phyloP scores from a whole-genome alignment of 2,113 vertebrate genomes.

The Apteryx owenii region DNA sequence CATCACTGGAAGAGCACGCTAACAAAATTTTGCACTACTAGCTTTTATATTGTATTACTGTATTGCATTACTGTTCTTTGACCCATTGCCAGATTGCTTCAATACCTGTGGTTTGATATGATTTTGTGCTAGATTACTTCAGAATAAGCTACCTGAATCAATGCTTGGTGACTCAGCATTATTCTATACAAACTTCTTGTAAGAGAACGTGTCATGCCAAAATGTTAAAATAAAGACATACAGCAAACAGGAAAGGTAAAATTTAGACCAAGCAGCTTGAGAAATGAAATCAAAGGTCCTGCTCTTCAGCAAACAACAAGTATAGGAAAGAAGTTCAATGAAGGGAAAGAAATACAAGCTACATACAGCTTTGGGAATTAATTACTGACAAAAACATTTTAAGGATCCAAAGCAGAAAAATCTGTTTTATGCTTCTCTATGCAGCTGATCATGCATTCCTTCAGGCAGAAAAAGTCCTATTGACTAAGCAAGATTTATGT shows the following conservation, averaged over 20 bases:
- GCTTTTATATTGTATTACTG: not conserved
- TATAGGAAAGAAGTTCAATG: not conserved
- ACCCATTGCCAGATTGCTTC: not conserved
- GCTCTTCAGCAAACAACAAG: not conserved
- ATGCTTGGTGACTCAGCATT: not conserved
- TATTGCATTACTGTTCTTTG: not conserved
- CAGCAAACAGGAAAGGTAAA: not conserved
- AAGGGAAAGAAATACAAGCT: not conserved
- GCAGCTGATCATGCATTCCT: slow-evolving; percentile 21
- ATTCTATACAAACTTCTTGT: not conserved
- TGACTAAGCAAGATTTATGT: slow-evolving; percentile 37
- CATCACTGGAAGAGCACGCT: not conserved
- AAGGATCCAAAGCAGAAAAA: slow-evolving; percentile 31
- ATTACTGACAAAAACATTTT: not conserved
- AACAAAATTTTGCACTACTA: not conserved
- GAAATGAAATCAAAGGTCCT: not conserved
- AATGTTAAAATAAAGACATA: not conserved
- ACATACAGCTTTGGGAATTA: slow-evolving; percentile 11
- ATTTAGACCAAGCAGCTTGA: not conserved
- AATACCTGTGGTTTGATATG: not conserved
- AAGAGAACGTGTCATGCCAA: not conserved
- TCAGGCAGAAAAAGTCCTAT: slow-evolving; percentile 13
- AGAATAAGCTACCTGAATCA: not conserved
- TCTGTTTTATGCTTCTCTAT: not conserved
- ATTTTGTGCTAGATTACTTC: not conserved